Conservation (phyloP, 2,888 invertebrate genomes). For the Nemurella pictetii region DNA sequence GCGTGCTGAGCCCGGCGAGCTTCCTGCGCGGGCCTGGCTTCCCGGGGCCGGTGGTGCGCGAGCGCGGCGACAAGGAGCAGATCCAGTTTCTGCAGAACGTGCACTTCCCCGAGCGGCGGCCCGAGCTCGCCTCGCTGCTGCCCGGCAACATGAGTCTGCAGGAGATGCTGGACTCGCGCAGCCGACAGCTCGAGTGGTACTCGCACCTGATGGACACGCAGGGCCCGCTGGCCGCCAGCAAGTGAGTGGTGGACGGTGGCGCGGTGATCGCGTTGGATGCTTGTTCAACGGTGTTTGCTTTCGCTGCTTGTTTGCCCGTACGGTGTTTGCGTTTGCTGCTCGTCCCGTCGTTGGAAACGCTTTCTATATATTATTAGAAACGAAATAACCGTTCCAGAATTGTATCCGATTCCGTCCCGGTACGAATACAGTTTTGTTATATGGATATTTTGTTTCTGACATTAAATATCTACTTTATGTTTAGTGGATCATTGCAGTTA, state of each 20-base stretch:
- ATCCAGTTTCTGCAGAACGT: conserved; percentile 63
- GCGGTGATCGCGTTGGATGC: too few species aligned
- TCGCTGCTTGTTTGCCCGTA: too few species aligned
- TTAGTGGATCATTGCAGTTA: too few species aligned
- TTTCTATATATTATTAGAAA: too few species aligned
- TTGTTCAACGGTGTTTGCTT: too few species aligned
- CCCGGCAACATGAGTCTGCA: conserved; percentile 45
- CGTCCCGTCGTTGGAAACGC: too few species aligned
- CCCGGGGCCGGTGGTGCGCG: conserved; percentile 43
- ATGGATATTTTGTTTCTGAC: too few species aligned
- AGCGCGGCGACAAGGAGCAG: conserved; percentile 51
- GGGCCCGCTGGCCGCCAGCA: conserved; percentile 61
- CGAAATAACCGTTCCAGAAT: too few species aligned
- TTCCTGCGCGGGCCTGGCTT: conserved; percentile 27
- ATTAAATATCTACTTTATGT: too few species aligned
- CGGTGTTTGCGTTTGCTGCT: too few species aligned
- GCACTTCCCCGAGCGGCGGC: conserved; percentile 56
- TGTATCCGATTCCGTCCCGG: too few species aligned
- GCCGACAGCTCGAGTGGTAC: conserved; percentile 58
- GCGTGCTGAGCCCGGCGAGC: conserved; percentile 28
- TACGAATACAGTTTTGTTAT: too few species aligned
- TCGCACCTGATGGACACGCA: conserved; percentile 58
- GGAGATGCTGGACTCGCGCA: conserved; percentile 43
- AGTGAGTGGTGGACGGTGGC: conserved; percentile 56
- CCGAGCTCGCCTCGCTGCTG: conserved; percentile 48